A percentile compares a stretch with the other conserved stretches of the same genome.
Conservation (phyloP, 1,140 invertebrate species). For the Coptotermes formosanus region DNA sequence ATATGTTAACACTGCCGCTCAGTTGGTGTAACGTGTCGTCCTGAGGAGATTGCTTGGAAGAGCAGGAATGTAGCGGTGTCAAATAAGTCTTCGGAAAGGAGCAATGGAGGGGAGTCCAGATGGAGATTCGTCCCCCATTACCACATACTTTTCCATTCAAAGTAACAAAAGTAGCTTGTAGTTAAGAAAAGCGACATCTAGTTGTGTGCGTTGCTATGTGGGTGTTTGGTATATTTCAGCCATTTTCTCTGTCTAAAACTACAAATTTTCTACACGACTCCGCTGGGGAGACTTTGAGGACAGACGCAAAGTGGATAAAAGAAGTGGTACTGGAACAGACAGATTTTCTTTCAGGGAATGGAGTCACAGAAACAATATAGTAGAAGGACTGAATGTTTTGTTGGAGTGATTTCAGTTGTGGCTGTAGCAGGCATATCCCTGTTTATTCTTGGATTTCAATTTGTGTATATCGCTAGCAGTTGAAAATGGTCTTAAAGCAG, state of each 20-base stretch:
- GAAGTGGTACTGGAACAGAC: neutral
- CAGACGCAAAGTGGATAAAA: neutral
- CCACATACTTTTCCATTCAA: slow-evolving; percentile 3
- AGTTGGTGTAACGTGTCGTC: neutral
- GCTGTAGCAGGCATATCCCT: neutral
- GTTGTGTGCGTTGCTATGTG: neutral
- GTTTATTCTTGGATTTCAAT: neutral
- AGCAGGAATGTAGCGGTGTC: neutral
- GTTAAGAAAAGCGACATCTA: neutral
- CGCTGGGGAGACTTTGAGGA: neutral
- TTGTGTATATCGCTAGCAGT: neutral
- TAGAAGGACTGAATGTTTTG: neutral
- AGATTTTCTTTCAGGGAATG: neutral
- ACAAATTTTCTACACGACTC: neutral
- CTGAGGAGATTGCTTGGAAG: neutral
- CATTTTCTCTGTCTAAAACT: neutral
- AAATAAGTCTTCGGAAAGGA: slow-evolving; percentile 9
- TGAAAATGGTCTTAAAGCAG: no score
- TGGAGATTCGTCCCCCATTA: neutral
- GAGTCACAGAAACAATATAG: neutral
- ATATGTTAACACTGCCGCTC: neutral
- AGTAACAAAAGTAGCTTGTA: slow-evolving; percentile 12
- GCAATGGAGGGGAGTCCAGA: neutral
- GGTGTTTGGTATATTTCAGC: neutral
- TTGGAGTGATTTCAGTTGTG: neutral